A percentile compares a stretch with the other conserved stretches of the same genome.
Conservation (phyloP, 2,888 invertebrate species). For the Oscheius myriophilus region DNA sequence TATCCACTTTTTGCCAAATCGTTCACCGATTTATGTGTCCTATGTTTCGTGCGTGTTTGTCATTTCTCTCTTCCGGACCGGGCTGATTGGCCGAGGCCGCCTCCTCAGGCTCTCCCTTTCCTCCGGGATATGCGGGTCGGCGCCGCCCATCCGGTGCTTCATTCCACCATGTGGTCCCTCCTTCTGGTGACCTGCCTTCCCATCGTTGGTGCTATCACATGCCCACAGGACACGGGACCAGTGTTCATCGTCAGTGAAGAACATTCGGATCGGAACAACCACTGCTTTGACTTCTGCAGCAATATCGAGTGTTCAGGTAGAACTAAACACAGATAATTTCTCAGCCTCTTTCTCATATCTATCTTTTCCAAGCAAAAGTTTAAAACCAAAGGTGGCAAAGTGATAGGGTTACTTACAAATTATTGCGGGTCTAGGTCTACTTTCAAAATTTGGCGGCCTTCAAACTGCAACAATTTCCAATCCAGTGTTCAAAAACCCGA, state of each 20-base stretch:
- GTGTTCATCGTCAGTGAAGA: constrained; percentile 19
- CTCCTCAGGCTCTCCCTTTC: constrained; percentile 17
- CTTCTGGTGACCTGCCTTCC: constrained; percentile 4
- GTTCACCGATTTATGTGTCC: too few relatives aligned
- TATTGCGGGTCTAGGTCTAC: too few relatives aligned
- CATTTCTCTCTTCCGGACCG: constrained; percentile 14
- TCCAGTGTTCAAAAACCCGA: too few relatives aligned
- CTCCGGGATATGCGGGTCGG: constrained; percentile 16
- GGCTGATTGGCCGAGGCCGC: constrained; percentile 23
- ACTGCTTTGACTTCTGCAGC: constrained; percentile 43
- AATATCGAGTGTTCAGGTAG: constrained; percentile 28
- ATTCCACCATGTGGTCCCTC: constrained; percentile 7
- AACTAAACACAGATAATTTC: background rate
- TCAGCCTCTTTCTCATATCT: background rate
- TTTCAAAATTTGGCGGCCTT: too few relatives aligned
- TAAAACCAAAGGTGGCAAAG: too few relatives aligned
- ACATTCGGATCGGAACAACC: constrained; percentile 24
- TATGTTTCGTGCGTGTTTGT: constrained; percentile 8
- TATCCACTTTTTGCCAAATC: too few relatives aligned
- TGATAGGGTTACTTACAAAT: too few relatives aligned
- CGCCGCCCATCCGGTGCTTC: constrained; percentile 17
- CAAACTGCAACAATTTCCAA: too few relatives aligned
- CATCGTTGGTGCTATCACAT: background rate
- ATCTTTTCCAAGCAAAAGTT: background rate
- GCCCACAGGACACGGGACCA: constrained; percentile 16